phyloP scores from a whole-genome alignment of 2,888 invertebrate genomes.

The Eupithecia dodoneata region DNA sequence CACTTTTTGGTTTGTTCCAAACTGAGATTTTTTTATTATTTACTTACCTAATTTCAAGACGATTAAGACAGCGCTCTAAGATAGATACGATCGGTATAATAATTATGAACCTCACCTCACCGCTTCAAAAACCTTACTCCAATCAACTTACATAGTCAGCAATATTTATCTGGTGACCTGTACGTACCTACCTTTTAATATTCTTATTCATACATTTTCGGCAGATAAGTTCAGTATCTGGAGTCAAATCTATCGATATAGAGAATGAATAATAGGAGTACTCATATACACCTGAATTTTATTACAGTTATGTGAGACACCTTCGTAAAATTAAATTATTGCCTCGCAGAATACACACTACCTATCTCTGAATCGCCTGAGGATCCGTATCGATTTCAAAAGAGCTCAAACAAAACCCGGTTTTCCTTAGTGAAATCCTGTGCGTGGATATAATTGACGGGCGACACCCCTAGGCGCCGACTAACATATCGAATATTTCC shows the following conservation, averaged over 20 bases:
- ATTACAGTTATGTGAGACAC: slow-evolving; percentile 11
- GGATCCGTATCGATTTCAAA: slow-evolving; percentile 38
- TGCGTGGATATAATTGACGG: slow-evolving; percentile 53
- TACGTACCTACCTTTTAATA: too few species aligned
- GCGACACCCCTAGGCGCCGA: slow-evolving; percentile 50
- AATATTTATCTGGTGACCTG: too few species aligned
- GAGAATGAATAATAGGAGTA: not conserved
- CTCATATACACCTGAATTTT: not conserved
- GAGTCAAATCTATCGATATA: not conserved
- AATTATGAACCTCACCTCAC: too few species aligned
- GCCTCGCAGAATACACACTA: slow-evolving; percentile 26
- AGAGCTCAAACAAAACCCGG: slow-evolving; percentile 36
- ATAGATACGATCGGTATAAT: too few species aligned
- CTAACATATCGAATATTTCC: slow-evolving; percentile 53
- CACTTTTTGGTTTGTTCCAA: not conserved
- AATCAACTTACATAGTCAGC: too few species aligned
- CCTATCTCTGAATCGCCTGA: slow-evolving; percentile 23
- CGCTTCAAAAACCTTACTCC: too few species aligned
- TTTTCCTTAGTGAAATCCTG: slow-evolving; percentile 46
- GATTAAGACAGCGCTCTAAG: not conserved
- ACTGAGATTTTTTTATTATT: not conserved
- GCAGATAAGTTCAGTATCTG: not conserved
- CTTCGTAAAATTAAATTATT: slow-evolving; percentile 25
- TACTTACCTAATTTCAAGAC: not conserved
- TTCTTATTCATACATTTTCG: not conserved